Conservation (phyloP, 2,797 vertebrate species). For the Galaxias olidus region DNA sequence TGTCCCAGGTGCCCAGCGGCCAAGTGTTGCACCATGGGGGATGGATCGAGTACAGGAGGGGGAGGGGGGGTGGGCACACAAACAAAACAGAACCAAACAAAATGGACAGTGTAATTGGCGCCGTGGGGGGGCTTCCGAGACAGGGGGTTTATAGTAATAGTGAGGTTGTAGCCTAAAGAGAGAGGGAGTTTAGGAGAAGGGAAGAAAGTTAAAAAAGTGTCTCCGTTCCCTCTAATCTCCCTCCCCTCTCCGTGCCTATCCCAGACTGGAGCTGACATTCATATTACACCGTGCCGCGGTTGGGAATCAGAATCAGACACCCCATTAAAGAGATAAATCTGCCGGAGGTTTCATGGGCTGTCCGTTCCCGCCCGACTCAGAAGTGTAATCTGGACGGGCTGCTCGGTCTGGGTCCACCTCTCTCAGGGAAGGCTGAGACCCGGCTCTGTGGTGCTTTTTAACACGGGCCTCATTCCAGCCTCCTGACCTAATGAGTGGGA, state of each 20-base stretch:
- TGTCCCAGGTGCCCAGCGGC: slow-evolving; percentile 39
- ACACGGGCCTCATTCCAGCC: slow-evolving; percentile 47
- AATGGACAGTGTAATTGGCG: slow-evolving; percentile 20
- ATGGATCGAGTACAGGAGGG: slow-evolving; percentile 46
- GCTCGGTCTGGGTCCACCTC: no score
- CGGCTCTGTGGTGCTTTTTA: slow-evolving; percentile 47
- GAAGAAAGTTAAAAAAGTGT: no score
- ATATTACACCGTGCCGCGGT: background rate
- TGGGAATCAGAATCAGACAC: no score
- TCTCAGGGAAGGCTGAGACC: slow-evolving; percentile 31
- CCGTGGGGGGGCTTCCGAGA: background rate
- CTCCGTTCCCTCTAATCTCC: no score
- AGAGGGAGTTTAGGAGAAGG: slow-evolving; percentile 1
- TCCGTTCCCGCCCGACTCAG: no score
- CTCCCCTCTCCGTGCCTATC: background rate
- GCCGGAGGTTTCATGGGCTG: no score
- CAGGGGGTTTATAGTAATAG: background rate
- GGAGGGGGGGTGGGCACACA: slow-evolving; percentile 50
- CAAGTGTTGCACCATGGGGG: slow-evolving; percentile 40
- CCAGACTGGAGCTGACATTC: background rate
- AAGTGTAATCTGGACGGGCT: no score
- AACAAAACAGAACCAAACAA: slow-evolving; percentile 34
- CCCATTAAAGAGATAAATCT: no score
- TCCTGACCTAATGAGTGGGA: slow-evolving; percentile 53
- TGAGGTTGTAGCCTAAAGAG: slow-evolving; percentile 41